Base-by-base conservation (phyloP, 2,888 invertebrate genomes). In the Suillia variegata region DNA sequence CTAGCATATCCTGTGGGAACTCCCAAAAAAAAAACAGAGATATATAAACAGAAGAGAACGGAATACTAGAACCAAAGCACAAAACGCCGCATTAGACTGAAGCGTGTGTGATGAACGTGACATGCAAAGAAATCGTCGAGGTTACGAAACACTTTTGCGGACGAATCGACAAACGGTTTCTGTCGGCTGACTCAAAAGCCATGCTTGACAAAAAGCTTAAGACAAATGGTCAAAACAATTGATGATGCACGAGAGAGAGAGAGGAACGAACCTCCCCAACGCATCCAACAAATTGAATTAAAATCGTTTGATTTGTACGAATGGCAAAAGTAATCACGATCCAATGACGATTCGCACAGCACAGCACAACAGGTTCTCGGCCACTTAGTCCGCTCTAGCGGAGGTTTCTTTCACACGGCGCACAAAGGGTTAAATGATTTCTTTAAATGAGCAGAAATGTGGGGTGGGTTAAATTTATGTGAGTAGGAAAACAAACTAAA, bases 21-120 rank as follows among this genome's bases (percentile, higher is more conserved):
- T 10, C 38, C 17, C 15, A 45, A 45, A 45, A 56, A 24, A 48
- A 18, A 48, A 26, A 26, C 18, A 21, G n/a, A 48, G 33, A 48
- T 15, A 5, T 47, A 24, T 3, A 5, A 38, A 2, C 38, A n/a
- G n/a, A n/a, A 38, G 12, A 12, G 6, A n/a, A 38, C 4, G 1
- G 13, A 18, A 21, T n/a, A 49, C 20, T 34, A 20, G 34, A n/a
- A 17, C 34, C 17, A n/a, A 38, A 1, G 22, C 50, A 31, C 49
- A 49, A 1, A 12, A 13, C 8, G 13, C 3, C 50, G 8, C n/a
- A n/a, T n/a, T 17, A 17, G 2, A 26, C 31, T 20, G 20, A 18
- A 12, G 50, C 33, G 38, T 18, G 24, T 34, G 24, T 38, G 50
- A 50, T 38, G 47, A 20, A 57, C 57, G 52, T 57, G 57, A 52